Evolutionary conservation across 2,113 vertebrate species (phyloP).

Genomic region (rat (Rattus norvegicus)): GRCr8 NC_086023.1:138352501-138353000

Average conservation of each 20-base stretch:
- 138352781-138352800: constrained; percentile 9
- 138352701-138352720: background rate
- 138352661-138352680: background rate
- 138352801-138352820: background rate
- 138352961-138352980: background rate
- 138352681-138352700: background rate
- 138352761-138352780: background rate
- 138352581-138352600: constrained; percentile 29
- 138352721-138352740: background rate
- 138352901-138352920: background rate
- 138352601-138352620: background rate
- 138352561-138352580: background rate
- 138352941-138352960: background rate
- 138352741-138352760: background rate
- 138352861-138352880: background rate
- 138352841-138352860: background rate
- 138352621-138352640: background rate
- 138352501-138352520: constrained; percentile 45
- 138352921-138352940: background rate
- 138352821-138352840: background rate
- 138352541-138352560: constrained; percentile 27
- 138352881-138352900: background rate
- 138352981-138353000: background rate
- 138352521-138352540: background rate
- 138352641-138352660: background rate